Base-by-base conservation (phyloP, 1,140 invertebrate genomes). In the Propsilocerus akamusi region DNA sequence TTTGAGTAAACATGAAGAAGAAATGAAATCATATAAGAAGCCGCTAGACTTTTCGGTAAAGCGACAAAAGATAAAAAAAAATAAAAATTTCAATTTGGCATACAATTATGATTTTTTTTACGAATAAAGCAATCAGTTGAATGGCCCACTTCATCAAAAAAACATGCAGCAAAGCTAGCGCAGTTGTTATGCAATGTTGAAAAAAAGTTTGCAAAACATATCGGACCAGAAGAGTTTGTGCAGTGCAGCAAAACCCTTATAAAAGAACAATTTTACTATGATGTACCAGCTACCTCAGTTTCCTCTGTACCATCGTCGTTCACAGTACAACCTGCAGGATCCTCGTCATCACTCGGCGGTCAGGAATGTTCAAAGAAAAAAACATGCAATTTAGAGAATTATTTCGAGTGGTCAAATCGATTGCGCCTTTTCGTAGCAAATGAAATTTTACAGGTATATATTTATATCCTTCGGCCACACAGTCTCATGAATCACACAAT, bases 311-410 rank as follows among this genome's bases (percentile, higher is more conserved):
- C 23, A 25, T 25, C 46, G n/a, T 47, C 24, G 25, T 12, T 47
- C 10, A 25, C 23, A 25, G 46, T 25, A 12, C 12, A n/a, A n/a
- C n/a, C n/a, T n/a, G n/a, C 12, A 25, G 11, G n/a, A 47, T 8
- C 34, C n/a, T 58, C 62, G 51, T 56, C 53, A 49, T 53, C 59
- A 26, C 58, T 61, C 28, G 56, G 59, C 34, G 60, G 57, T 47
- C 56, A 57, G 20, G 23, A 58, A 59, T 37, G 57, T 51, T 30
- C 62, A 64, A 54, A 59, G 60, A 64, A 65, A 51, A 64, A 64
- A 56, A 64, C 62, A 24, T 64, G 63, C 51, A 65, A 64, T 53
- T 56, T 64, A 55, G 60, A 65, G 58, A 63, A 59, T 30, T 64
- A 65, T 53, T 53, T 64, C 49, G 58, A 63, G 49, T 64, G 62